Evolutionary conservation across 2,113 vertebrate genomes (phyloP), one percentile per base, ranked within the genome.

Genomic region (Eupsittula cactorum): DNA sequence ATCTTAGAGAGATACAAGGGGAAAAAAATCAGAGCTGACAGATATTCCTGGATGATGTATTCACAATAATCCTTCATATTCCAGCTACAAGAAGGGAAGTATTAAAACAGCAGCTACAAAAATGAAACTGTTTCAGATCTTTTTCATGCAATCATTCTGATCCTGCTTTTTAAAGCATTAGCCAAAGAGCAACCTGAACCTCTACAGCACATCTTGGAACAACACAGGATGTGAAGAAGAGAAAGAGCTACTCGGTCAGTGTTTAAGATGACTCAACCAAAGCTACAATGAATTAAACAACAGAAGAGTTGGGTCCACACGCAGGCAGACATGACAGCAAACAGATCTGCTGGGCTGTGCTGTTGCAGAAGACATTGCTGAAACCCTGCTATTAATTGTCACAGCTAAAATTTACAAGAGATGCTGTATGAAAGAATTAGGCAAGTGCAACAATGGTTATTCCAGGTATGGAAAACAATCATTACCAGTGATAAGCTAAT

Each of bases 31-130:
- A 88, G 63, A 86, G 39, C 84, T 81, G 88, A 82, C 64, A 84
- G 84, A 50, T 95, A 96, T 86, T 94, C 94, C 80, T 94, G 73
- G 70, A 81, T 93, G 42, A 95, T 77, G 24, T 69, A 86, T 57
- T 93, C 86, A 82, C 55, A 82, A 80, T 84, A 92, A 88, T 75
- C 90, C 55, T 88, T 90, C 62, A 62, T 62, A 95, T 79, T 91
- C 52, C 55, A 92, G 5, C 73, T 62, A 86, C 42, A 74, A 91
- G 63, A 88, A 88, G 28, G 37, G 37, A 88, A 90, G 52, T 11
- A 91, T 41, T 78, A 41, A 79, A 92, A 49, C 52, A 73, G 62
- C 6, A 13, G 47, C 70, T 86, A 73, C 33, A 68, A 68, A 92
- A 86, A 81, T 47, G 37, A 82, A 93, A 70, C 42, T 3, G 55